A percentile compares a stretch with the other conserved stretches of the same genome.
Evolutionary conservation across 2,113 vertebrate genomes (phyloP).

Genomic region (Cephalopholis sonnerati): DNA sequence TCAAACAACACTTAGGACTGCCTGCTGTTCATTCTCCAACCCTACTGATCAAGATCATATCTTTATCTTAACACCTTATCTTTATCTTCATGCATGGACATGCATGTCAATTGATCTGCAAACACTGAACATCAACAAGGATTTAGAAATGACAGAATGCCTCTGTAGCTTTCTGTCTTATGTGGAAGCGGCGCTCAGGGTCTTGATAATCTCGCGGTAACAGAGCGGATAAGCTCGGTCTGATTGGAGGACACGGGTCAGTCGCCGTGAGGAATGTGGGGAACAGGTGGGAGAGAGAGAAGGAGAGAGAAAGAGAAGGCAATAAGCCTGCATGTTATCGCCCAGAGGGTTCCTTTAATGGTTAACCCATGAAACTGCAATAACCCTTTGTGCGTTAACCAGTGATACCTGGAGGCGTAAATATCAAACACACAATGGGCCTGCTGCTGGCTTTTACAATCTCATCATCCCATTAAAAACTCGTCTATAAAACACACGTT

Average conservation of each 20-base stretch:
- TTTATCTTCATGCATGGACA: background rate
- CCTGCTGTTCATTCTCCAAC: background rate
- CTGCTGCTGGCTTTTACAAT: background rate
- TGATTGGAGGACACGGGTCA: constrained; percentile 69
- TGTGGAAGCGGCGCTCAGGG: background rate
- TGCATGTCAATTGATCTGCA: background rate
- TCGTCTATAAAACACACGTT: background rate
- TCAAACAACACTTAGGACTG: background rate
- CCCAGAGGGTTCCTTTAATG: constrained; percentile 50
- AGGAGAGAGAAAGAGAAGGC: constrained; percentile 1
- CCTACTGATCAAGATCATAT: background rate
- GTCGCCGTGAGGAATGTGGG: constrained; percentile 68
- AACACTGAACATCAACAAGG: background rate
- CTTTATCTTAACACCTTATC: background rate
- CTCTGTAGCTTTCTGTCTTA: too few species aligned
- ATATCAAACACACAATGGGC: background rate
- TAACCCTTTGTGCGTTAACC: constrained; percentile 18
- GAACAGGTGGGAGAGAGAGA: constrained; percentile 54
- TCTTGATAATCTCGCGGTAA: constrained; percentile 10
- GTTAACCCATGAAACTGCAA: constrained; percentile 56
- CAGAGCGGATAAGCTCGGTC: constrained; percentile 14
- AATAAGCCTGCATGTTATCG: constrained; percentile 20
- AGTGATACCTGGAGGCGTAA: background rate
- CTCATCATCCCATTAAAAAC: constrained; percentile 28
- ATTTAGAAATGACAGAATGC: background rate